Conservation (phyloP, 2,888 invertebrate genomes). For the Thera obeliscata region DNA sequence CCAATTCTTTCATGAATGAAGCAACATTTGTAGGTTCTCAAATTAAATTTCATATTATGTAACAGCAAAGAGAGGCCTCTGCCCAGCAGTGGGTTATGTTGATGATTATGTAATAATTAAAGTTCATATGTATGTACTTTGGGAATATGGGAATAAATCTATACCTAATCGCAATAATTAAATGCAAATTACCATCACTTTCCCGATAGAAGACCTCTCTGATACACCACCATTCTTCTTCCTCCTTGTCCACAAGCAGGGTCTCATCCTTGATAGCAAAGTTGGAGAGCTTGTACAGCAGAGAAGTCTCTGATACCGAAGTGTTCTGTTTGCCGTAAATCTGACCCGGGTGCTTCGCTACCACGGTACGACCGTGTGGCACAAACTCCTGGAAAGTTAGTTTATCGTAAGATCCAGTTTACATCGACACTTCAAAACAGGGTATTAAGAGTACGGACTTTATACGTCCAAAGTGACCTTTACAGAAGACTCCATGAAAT, state of each 20-base stretch:
- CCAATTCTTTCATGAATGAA: background rate
- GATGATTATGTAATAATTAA: too few relatives aligned
- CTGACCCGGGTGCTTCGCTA: slow-evolving; percentile 90
- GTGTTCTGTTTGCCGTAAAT: slow-evolving; percentile 81
- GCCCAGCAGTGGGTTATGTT: too few relatives aligned
- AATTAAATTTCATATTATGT: too few relatives aligned
- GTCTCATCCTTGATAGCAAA: slow-evolving; percentile 89
- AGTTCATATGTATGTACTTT: too few relatives aligned
- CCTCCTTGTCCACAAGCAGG: slow-evolving; percentile 84
- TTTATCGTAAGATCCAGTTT: background rate
- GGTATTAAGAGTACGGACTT: too few relatives aligned
- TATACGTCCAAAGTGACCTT: too few relatives aligned
- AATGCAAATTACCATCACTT: slow-evolving; percentile 54
- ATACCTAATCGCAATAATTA: too few relatives aligned
- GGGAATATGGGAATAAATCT: background rate
- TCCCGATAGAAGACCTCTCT: slow-evolving; percentile 71
- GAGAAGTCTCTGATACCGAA: slow-evolving; percentile 85
- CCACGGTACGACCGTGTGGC: slow-evolving; percentile 93
- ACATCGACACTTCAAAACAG: background rate
- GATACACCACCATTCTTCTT: slow-evolving; percentile 83
- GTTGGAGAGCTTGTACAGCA: slow-evolving; percentile 89
- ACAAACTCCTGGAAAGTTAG: slow-evolving; percentile 90
- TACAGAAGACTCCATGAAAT: too few relatives aligned
- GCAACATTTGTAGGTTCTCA: background rate
- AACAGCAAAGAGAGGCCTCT: too few relatives aligned